Conservation (phyloP, 2,113 vertebrate species). For the Leucopsar rothschildi region DNA sequence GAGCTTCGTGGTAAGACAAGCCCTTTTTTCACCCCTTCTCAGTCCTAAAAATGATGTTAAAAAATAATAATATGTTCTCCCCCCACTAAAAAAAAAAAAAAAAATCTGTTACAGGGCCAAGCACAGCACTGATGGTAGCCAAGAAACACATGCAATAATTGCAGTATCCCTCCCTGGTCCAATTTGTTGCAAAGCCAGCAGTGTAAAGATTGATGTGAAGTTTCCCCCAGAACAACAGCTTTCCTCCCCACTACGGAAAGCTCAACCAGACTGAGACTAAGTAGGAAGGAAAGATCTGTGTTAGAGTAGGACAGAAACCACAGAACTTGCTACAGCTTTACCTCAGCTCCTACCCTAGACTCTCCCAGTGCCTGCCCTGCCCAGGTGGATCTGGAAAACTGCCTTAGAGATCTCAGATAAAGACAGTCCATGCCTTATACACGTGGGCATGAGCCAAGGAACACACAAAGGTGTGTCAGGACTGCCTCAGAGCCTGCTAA, state of each 20-base stretch:
- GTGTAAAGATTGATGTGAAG: not conserved
- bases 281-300: not conserved
- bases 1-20: not conserved
- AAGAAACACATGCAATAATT: not conserved
- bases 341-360: not conserved
- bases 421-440: fast-evolving
- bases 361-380: not conserved
- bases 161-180: not conserved
- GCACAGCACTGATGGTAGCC: not conserved
- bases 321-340: not conserved
- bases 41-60: not conserved
- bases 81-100: fast-evolving
- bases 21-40: not conserved
- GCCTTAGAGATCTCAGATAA: not conserved
- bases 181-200: not conserved
- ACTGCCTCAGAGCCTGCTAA: not conserved
- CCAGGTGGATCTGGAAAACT: not conserved
- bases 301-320: not conserved
- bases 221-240: not conserved
- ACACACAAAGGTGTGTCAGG: not conserved
- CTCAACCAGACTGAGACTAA: not conserved
- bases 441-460: not conserved
- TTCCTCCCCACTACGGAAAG: not conserved
- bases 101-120: not conserved
- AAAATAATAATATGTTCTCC: not conserved